Evolutionary conservation across 2,888 invertebrate genomes (phyloP).

Genomic region (Theretra japonica): DNA sequence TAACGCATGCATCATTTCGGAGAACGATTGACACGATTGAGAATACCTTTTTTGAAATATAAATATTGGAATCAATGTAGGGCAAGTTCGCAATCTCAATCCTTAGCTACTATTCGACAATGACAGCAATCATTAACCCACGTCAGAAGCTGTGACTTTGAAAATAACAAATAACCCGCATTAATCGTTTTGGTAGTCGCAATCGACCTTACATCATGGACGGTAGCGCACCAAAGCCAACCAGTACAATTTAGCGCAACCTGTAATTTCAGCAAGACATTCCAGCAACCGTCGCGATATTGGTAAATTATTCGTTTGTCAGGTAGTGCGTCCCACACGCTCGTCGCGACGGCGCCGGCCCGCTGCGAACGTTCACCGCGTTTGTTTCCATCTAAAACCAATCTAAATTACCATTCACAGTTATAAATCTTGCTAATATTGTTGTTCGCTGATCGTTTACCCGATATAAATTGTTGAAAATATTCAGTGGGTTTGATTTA

Average conservation of each 20-base stretch:
- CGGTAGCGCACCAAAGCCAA: neutral
- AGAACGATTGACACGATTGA: neutral
- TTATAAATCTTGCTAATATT: conserved; percentile 36
- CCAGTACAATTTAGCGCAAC: neutral
- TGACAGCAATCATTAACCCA: too few species aligned
- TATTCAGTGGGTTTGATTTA: conserved; percentile 20
- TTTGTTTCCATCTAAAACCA: conserved; percentile 45
- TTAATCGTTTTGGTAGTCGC: neutral
- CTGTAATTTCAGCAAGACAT: conserved; percentile 30
- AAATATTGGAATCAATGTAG: too few species aligned
- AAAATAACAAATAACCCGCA: neutral
- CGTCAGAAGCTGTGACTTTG: too few species aligned
- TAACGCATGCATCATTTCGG: neutral
- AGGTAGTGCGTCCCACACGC: conserved; percentile 46
- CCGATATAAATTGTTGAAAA: conserved; percentile 28
- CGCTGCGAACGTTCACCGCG: conserved; percentile 36
- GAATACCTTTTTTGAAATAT: too few species aligned
- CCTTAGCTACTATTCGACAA: too few species aligned
- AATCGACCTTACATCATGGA: neutral
- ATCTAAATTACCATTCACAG: conserved; percentile 44
- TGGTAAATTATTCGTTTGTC: conserved; percentile 23
- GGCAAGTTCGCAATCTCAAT: too few species aligned
- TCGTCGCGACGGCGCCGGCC: conserved; percentile 46
- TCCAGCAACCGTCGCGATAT: conserved; percentile 40
- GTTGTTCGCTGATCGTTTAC: conserved; percentile 28